Conservation (phyloP, 1,140 invertebrate species). For the Cherax quadricarinatus region DNA sequence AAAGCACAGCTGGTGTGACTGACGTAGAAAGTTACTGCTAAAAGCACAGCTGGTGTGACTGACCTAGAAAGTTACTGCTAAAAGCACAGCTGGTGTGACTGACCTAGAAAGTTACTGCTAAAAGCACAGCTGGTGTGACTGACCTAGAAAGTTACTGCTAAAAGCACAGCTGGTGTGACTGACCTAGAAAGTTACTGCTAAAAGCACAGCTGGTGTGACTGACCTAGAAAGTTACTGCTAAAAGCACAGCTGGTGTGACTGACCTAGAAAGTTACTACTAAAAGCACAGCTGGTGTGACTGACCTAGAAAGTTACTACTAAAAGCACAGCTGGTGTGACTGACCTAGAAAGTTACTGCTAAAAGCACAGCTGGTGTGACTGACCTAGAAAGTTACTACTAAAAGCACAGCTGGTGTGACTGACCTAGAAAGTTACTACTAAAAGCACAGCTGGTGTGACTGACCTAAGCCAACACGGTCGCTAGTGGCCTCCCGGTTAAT, state of each 20-base stretch:
- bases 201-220: slow-evolving; percentile 70
- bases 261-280: slow-evolving; percentile 84
- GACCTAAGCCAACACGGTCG: slow-evolving; percentile 89
- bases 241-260: slow-evolving; percentile 70
- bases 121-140: slow-evolving; percentile 70
- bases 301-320: slow-evolving; percentile 84
- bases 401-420: slow-evolving; percentile 70
- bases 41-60: slow-evolving; percentile 70
- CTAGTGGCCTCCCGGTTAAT: slow-evolving; percentile 96
- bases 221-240: slow-evolving; percentile 84
- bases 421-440: slow-evolving; percentile 84
- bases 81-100: slow-evolving; percentile 70
- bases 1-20: slow-evolving; percentile 70
- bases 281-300: slow-evolving; percentile 70
- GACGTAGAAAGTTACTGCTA: no score
- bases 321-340: slow-evolving; percentile 70
- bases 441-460: slow-evolving; percentile 70
- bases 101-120: slow-evolving; percentile 84
- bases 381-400: slow-evolving; percentile 84
- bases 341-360: slow-evolving; percentile 84
- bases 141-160: slow-evolving; percentile 84
- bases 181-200: slow-evolving; percentile 84
- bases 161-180: slow-evolving; percentile 70
- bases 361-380: slow-evolving; percentile 70
- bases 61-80: slow-evolving; percentile 84